Evolutionary conservation across 92 coral and sea anemone genomes (phyloP).

Genomic region (Bergia sp.): DNA sequence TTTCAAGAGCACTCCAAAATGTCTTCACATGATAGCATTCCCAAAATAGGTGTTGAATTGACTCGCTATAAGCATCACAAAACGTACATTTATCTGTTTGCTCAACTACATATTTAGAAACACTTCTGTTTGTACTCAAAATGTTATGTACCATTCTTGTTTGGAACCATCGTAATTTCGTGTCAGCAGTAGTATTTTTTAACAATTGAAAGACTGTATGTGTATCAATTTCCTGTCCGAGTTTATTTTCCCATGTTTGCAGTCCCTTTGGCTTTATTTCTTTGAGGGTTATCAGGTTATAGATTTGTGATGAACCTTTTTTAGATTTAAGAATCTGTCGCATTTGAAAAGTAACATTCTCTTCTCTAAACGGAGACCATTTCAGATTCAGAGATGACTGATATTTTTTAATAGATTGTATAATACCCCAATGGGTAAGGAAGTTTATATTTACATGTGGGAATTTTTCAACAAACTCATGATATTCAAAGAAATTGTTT

Average conservation of each 20-base stretch:
- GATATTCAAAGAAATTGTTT: too few relatives aligned
- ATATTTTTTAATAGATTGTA: slow-evolving; percentile 10
- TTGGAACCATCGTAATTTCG: slow-evolving; percentile 9
- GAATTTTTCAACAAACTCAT: background rate
- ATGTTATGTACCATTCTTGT: slow-evolving; percentile 18
- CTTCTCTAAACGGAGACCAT: background rate
- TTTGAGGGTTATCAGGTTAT: background rate
- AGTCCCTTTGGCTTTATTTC: background rate
- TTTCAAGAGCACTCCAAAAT: slow-evolving; percentile 18
- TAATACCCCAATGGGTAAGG: slow-evolving; percentile 12
- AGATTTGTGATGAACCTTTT: slow-evolving; percentile 11
- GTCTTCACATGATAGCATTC: slow-evolving; percentile 19
- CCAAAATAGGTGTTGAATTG: slow-evolving; percentile 12
- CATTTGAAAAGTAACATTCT: background rate
- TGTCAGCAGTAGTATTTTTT: background rate
- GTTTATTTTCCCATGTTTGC: background rate
- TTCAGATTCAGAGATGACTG: background rate
- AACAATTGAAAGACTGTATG: background rate
- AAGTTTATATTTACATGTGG: slow-evolving; percentile 4
- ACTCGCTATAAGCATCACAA: slow-evolving; percentile 15
- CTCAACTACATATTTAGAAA: slow-evolving; percentile 7
- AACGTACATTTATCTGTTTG: slow-evolving; percentile 19
- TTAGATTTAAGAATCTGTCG: slow-evolving; percentile 10
- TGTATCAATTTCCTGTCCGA: background rate
- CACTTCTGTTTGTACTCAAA: slow-evolving; percentile 16